Conservation (phyloP, 2,888 invertebrate species). For the Merodon equestris region DNA sequence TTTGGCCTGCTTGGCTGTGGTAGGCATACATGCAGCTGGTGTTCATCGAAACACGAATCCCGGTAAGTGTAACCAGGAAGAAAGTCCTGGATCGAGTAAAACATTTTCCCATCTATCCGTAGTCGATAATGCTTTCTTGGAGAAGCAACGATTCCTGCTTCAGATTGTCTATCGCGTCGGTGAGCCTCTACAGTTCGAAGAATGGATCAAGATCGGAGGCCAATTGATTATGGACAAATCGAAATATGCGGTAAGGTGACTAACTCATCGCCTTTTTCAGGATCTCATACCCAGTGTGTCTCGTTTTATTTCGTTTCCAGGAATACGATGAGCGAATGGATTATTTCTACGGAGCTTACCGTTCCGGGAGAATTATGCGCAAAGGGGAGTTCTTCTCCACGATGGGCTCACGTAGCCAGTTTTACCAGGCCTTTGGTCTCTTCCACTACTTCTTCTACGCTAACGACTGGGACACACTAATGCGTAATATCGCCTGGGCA, state of each 20-base stretch:
- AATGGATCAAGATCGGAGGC: slow-evolving; percentile 73
- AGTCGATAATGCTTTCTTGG: slow-evolving; percentile 72
- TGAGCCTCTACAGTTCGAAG: slow-evolving; percentile 74
- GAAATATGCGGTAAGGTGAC: too few relatives aligned
- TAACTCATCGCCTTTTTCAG: too few relatives aligned
- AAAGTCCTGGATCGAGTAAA: not conserved
- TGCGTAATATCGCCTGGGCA: slow-evolving; percentile 84
- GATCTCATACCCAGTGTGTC: not conserved
- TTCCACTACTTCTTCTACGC: slow-evolving; percentile 85
- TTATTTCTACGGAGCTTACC: slow-evolving; percentile 73
- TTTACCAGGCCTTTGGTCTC: slow-evolving; percentile 81
- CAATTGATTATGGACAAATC: slow-evolving; percentile 70
- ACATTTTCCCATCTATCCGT: not conserved
- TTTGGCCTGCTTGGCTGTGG: slow-evolving; percentile 74
- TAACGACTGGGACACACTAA: slow-evolving; percentile 85
- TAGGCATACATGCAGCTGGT: slow-evolving; percentile 71
- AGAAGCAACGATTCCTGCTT: slow-evolving; percentile 73
- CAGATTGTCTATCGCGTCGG: slow-evolving; percentile 73
- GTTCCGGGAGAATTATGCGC: slow-evolving; percentile 79
- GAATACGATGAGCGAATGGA: slow-evolving; percentile 72
- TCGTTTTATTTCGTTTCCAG: slow-evolving; percentile 57
- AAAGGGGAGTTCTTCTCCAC: slow-evolving; percentile 81
- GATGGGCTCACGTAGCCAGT: slow-evolving; percentile 73
- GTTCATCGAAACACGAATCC: slow-evolving; percentile 54
- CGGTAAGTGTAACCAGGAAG: not conserved